Base-by-base conservation (phyloP, 1,140 invertebrate species). In the Ruditapes philippinarum region DNA sequence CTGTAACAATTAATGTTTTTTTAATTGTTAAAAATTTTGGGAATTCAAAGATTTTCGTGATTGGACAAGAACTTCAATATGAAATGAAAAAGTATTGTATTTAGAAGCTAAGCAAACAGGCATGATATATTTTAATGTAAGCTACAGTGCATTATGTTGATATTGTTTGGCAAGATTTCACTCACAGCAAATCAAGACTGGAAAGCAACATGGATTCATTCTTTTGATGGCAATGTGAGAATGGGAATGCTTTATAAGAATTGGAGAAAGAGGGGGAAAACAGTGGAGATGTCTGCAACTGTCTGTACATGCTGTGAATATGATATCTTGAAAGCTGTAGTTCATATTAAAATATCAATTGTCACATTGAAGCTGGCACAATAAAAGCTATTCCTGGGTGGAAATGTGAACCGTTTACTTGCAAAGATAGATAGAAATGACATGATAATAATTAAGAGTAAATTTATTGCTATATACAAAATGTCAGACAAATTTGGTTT, bases 141-240 rank as follows among this genome's bases (percentile, higher is more conserved):
- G 65, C 65, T 70, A 70, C 65, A 14, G 11, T 70, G 33, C 28
- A 70, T 38, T 1, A 70, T 70, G 65, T 70, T 70, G 14, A 38
- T 38, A 33, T 38, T 70, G 25, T 57, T 70, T 70, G 25, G 38
- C 65, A 70, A 19, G 65, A 25, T 33, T 70, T 38, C 0, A 70
- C 65, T 70, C 65, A 14, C 31, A 70, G 65, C 65, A 70, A 38
- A 70, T 25, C 31, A 70, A 70, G 65, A 70, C 65, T 38, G 14
- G 36, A 38, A 38, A 19, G 33, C 65, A 38, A 45, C 42, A 45
- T 45, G n/a, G n/a, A n/a, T n/a, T n/a, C n/a, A n/a, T n/a, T n/a
- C n/a, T n/a, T n/a, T n/a, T n/a, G n/a, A n/a, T n/a, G n/a, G n/a
- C n/a, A n/a, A n/a, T n/a, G n/a, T n/a, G n/a, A n/a, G n/a, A n/a